Percentiles rank a stretch among this genome's conserved stretches.
phyloP scores from a whole-genome alignment of 2,888 invertebrate species.

The Atrina japonica region DNA sequence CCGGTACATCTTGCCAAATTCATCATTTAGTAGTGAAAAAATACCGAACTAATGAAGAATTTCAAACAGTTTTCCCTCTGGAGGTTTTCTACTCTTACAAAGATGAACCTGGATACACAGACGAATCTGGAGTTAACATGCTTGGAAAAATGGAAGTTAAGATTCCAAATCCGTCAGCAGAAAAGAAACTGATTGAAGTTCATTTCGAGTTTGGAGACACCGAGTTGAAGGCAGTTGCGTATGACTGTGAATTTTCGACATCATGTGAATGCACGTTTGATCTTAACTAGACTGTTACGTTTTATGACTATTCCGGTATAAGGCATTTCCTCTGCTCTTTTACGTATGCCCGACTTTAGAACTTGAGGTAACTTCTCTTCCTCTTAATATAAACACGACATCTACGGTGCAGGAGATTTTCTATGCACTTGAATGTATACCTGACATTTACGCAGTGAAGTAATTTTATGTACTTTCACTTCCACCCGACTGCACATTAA shows the following conservation, averaged over 20 bases:
- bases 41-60: conserved; percentile 36
- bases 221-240: conserved; percentile 38
- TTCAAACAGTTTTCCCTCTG: conserved; percentile 10
- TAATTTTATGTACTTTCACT: no score
- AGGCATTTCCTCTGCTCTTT: no score
- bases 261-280: conserved; percentile 26
- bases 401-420: no score
- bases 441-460: no score
- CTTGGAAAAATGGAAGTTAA: conserved; percentile 39
- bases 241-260: conserved; percentile 22
- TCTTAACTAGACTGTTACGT: neutral
- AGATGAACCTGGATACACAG: conserved; percentile 31
- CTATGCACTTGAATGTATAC: no score
- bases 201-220: conserved; percentile 48
- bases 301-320: no score
- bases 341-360: no score
- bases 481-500: no score
- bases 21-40: conserved; percentile 23
- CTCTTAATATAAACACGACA: no score
- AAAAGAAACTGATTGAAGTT: conserved; percentile 26
- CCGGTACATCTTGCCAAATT: conserved; percentile 30
- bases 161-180: conserved; percentile 34
- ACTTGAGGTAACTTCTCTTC: no score
- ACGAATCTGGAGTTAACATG: conserved; percentile 36
- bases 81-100: conserved; percentile 27